A percentile compares a stretch with the other conserved stretches of the same genome.
Evolutionary conservation across 2,888 invertebrate species (phyloP).

Genomic region (Crepidodera aurea): DNA sequence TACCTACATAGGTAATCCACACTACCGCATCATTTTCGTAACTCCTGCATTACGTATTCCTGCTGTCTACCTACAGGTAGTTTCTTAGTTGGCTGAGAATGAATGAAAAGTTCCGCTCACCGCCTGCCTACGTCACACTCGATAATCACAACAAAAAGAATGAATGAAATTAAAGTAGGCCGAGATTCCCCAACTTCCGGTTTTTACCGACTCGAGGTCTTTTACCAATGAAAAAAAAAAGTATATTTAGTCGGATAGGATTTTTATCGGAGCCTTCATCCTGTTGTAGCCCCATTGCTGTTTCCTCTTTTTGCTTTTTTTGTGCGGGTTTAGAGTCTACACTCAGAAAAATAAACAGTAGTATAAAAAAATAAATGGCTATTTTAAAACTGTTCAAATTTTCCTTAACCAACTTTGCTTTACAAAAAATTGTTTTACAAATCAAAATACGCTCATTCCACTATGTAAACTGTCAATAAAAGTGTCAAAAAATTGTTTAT

Average conservation of each 20-base stretch:
- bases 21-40: not conserved
- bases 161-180: slow-evolving; percentile 41
- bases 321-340: not conserved
- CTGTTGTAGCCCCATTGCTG: slow-evolving; percentile 31
- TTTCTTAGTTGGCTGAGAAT: not conserved
- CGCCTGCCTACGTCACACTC: slow-evolving; percentile 33
- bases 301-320: slow-evolving; percentile 13
- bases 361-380: too few species aligned
- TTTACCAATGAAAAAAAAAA: slow-evolving; percentile 17
- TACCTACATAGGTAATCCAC: not conserved
- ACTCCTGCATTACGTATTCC: not conserved
- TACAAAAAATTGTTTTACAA: too few species aligned
- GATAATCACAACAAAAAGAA: slow-evolving; percentile 34
- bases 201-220: slow-evolving; percentile 24
- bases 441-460: not conserved
- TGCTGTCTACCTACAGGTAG: not conserved
- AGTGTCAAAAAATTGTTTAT: too few species aligned
- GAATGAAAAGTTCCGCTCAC: slow-evolving; percentile 15
- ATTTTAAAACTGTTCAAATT: too few species aligned
- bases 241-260: slow-evolving; percentile 8
- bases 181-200: slow-evolving; percentile 41
- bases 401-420: too few species aligned
- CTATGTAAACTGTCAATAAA: too few species aligned
- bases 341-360: too few species aligned
- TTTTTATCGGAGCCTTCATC: slow-evolving; percentile 36